Conservation (phyloP, 2,888 invertebrate species). For the Anoplius nigerrimus region DNA sequence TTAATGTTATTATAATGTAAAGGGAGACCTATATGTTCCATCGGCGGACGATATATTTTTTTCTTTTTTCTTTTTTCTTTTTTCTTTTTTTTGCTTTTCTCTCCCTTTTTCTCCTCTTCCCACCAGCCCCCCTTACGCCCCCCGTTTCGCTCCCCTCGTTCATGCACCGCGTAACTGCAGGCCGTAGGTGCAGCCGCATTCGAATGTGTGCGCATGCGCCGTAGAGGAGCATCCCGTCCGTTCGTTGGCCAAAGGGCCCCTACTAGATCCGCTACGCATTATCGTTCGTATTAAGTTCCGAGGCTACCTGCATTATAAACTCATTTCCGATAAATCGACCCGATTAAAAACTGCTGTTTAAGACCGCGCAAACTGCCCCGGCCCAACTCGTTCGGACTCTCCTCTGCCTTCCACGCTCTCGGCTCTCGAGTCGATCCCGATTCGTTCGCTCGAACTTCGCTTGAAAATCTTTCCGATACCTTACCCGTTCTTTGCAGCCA, state of each 20-base stretch:
- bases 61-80: slow-evolving; percentile 15
- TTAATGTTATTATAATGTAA: slow-evolving; percentile 65
- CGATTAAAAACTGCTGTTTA: slow-evolving; percentile 64
- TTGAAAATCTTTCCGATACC: no score
- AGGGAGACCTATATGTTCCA: slow-evolving; percentile 57
- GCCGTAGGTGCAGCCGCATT: neutral
- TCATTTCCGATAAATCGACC: slow-evolving; percentile 69
- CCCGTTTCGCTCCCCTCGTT: neutral
- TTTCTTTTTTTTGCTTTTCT: slow-evolving; percentile 21
- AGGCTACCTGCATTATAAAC: slow-evolving; percentile 68
- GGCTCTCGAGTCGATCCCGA: no score
- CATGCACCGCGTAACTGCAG: slow-evolving; percentile 8
- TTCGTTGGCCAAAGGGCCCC: slow-evolving; percentile 12
- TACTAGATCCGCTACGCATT: slow-evolving; percentile 53
- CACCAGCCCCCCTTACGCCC: slow-evolving; percentile 20
- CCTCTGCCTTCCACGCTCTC: neutral
- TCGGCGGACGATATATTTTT: slow-evolving; percentile 11
- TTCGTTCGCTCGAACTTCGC: no score
- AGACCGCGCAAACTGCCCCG: slow-evolving; percentile 37
- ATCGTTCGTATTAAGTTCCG: slow-evolving; percentile 60
- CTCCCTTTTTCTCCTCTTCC: slow-evolving; percentile 10
- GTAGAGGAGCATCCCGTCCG: neutral
- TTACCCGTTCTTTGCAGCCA: no score
- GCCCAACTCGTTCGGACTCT: slow-evolving; percentile 1
- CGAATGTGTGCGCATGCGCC: neutral